A percentile compares a stretch with the other conserved stretches of the same genome.
Conservation (phyloP, 2,113 vertebrate genomes). For the Gadus macrocephalus region DNA sequence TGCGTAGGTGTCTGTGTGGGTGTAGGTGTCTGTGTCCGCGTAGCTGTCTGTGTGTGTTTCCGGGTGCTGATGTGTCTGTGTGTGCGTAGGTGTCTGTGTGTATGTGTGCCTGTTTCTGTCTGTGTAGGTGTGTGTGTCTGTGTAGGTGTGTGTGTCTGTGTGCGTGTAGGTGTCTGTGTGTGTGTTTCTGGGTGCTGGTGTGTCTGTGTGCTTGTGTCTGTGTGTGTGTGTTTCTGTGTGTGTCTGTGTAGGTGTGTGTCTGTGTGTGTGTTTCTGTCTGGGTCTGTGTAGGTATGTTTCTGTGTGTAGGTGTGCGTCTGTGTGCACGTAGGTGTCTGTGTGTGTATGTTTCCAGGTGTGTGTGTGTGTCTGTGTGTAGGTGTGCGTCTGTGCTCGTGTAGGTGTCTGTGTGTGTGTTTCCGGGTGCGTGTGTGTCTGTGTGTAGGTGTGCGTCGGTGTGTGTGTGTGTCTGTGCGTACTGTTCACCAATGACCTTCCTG, state of each 20-base stretch:
- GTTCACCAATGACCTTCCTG: neutral
- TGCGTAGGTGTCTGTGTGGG: too few relatives aligned
- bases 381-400: too few relatives aligned
- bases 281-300: constrained; percentile 14
- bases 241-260: too few relatives aligned
- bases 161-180: neutral
- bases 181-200: too few relatives aligned
- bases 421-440: too few relatives aligned
- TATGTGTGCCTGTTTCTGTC: too few relatives aligned
- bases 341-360: too few relatives aligned
- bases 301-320: constrained; percentile 15
- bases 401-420: neutral
- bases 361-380: neutral
- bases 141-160: too few relatives aligned
- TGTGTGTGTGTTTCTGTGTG: too few relatives aligned
- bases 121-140: neutral
- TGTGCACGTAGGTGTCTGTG: neutral
- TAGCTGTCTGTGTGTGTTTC: too few relatives aligned
- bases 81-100: neutral
- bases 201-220: neutral
- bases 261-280: neutral
- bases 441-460: neutral
- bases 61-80: too few relatives aligned
- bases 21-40: too few relatives aligned
- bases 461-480: constrained; percentile 11